Evolutionary conservation across 2,113 vertebrate species (phyloP).

Genomic region (Channa maculata): DNA sequence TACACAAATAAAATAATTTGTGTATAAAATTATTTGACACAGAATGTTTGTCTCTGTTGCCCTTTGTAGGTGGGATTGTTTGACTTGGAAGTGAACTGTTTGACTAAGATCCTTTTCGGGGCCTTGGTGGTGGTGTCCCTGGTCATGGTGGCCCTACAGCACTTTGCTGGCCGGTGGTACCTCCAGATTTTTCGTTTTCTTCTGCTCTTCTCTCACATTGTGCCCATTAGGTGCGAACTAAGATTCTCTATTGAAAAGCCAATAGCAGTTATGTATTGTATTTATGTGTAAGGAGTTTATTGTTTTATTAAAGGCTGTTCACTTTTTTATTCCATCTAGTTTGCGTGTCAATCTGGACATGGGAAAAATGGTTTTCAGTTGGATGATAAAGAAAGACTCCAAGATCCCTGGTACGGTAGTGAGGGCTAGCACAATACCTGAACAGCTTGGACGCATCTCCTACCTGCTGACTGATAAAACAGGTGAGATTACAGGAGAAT

Average conservation of each 20-base stretch:
- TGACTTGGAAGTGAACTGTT: slow-evolving; percentile 97
- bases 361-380: slow-evolving; percentile 99
- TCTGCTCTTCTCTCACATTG: slow-evolving; percentile 95
- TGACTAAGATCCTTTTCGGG: slow-evolving; percentile 96
- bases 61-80: slow-evolving; percentile 92
- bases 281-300: background rate
- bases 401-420: slow-evolving; percentile 97
- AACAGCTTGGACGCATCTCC: slow-evolving; percentile 96
- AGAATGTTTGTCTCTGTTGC: slow-evolving; percentile 1
- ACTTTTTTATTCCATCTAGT: slow-evolving; percentile 68
- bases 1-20: background rate
- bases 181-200: slow-evolving; percentile 98
- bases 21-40: background rate
- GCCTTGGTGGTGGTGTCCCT: slow-evolving; percentile 94
- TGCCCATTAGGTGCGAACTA: slow-evolving; percentile 91
- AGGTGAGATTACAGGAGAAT: slow-evolving; percentile 78
- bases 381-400: slow-evolving; percentile 96
- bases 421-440: slow-evolving; percentile 95
- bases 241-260: background rate
- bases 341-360: slow-evolving; percentile 97
- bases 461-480: slow-evolving; percentile 98
- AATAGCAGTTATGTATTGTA: background rate
- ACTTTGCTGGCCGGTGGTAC: slow-evolving; percentile 97
- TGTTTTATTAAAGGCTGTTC: too few relatives aligned
- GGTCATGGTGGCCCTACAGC: slow-evolving; percentile 98